These are phyloP conservation scores for Euphonia xanthogaster DNA, from an alignment of 2,797 vertebrate species.

Conservation along the genomic window DNA sequence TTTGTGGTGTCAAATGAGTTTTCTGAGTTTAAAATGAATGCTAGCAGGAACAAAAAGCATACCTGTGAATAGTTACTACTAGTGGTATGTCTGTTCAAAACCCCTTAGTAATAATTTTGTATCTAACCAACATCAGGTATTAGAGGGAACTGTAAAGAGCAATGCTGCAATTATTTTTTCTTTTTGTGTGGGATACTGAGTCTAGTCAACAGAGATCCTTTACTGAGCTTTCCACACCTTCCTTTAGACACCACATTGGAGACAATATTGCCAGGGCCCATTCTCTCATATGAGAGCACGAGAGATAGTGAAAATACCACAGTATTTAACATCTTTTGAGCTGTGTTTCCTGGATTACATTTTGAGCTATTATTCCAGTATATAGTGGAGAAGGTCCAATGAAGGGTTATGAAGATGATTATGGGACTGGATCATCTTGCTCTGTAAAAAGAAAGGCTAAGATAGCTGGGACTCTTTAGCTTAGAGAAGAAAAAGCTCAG, in stretches of 20 bases:
- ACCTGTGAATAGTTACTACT: neutral
- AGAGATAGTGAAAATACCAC: neutral
- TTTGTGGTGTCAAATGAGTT: neutral
- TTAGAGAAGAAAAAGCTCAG: neutral
- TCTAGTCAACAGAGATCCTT: neutral
- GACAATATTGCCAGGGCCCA: neutral
- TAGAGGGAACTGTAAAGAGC: neutral
- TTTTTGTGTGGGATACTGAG: neutral
- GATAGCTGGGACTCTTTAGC: neutral
- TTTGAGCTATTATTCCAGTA: neutral
- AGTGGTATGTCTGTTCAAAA: neutral
- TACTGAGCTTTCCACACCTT: neutral
- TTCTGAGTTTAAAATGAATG: neutral
- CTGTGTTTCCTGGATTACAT: neutral
- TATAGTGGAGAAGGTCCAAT: neutral
- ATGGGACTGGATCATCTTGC: neutral
- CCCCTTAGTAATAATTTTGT: neutral
- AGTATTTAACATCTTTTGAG: neutral
- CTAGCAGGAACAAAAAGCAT: neutral
- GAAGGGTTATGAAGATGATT: neutral
- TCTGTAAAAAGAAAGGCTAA: neutral
- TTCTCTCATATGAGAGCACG: neutral
- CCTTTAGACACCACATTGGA: neutral
- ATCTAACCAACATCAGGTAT: neutral
- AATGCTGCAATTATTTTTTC: neutral